Evolutionary conservation across 1,140 invertebrate genomes (phyloP).

Genomic region (Drosophila insularis): DNA sequence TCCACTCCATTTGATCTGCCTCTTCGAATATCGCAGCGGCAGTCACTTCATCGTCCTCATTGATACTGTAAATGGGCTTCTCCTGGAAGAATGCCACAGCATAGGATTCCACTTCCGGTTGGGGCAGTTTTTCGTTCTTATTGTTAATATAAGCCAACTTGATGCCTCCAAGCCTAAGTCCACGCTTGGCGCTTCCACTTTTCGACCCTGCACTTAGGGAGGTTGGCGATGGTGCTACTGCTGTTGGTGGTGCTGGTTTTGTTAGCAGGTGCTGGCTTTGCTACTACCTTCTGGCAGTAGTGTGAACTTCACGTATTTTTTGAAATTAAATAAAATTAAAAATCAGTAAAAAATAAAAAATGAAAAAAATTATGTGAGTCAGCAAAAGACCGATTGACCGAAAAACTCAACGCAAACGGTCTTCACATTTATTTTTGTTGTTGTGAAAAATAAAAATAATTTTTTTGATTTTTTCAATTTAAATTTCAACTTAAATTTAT

Average conservation of each 20-base stretch:
- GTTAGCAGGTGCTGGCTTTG: neutral
- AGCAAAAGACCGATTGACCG: no score
- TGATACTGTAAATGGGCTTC: slow-evolving; percentile 61
- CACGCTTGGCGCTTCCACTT: slow-evolving; percentile 62
- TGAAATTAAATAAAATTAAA: no score
- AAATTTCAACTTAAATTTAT: no score
- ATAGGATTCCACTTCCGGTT: slow-evolving; percentile 63
- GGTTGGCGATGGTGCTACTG: neutral
- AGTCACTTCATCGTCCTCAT: slow-evolving; percentile 53
- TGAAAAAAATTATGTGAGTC: no score
- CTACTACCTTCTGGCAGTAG: neutral
- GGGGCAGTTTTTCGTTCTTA: slow-evolving; percentile 41
- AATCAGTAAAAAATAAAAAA: no score
- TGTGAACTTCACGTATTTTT: no score
- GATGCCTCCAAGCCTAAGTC: slow-evolving; percentile 56
- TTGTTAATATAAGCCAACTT: slow-evolving; percentile 57
- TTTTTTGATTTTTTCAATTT: no score
- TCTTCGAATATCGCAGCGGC: slow-evolving; percentile 35
- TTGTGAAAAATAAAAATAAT: no score
- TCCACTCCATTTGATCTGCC: slow-evolving; percentile 43
- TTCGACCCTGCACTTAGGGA: slow-evolving; percentile 44
- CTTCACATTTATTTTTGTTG: no score
- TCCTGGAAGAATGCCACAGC: slow-evolving; percentile 68
- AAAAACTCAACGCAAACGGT: no score
- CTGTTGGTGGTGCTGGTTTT: neutral